phyloP scores from a whole-genome alignment of 2,797 vertebrate species.

The Schizopygopsis pylzovi region DNA sequence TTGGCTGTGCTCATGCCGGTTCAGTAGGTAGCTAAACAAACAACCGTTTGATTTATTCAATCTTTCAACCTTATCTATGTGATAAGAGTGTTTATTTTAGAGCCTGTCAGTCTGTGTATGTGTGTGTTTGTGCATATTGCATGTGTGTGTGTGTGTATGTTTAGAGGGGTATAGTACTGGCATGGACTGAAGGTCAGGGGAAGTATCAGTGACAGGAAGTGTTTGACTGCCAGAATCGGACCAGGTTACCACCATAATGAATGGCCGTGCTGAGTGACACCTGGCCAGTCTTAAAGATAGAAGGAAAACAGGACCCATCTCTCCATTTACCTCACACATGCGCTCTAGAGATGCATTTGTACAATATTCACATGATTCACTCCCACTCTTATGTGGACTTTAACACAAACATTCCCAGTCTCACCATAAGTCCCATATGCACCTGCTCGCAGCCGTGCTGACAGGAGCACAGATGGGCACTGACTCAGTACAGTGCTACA shows the following conservation, averaged over 20 bases:
- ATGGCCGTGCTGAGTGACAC: slow-evolving; percentile 82
- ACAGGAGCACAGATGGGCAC: slow-evolving; percentile 62
- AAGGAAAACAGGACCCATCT: slow-evolving; percentile 56
- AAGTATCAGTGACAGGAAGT: slow-evolving; percentile 92
- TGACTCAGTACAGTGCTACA: slow-evolving; percentile 35
- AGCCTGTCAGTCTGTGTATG: slow-evolving; percentile 41
- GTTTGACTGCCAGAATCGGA: slow-evolving; percentile 77
- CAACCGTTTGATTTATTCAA: slow-evolving; percentile 25
- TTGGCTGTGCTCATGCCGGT: background rate
- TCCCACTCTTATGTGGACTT: slow-evolving; percentile 8
- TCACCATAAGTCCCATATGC: slow-evolving; percentile 36
- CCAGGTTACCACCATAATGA: slow-evolving; percentile 82
- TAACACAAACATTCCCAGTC: slow-evolving; percentile 7
- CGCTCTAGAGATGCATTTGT: slow-evolving; percentile 21
- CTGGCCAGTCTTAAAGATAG: slow-evolving; percentile 75
- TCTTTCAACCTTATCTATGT: slow-evolving; percentile 25
- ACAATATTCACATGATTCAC: slow-evolving; percentile 33
- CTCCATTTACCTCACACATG: slow-evolving; percentile 9
- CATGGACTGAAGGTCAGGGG: slow-evolving; percentile 84
- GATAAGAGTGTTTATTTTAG: slow-evolving; percentile 54
- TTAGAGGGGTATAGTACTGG: slow-evolving; percentile 68
- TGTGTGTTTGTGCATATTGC: background rate
- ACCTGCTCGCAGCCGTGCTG: slow-evolving; percentile 45
- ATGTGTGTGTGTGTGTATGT: background rate
- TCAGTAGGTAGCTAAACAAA: slow-evolving; percentile 25